Conservation (phyloP, 2,888 invertebrate species). For the Siphonodentalium dalli region DNA sequence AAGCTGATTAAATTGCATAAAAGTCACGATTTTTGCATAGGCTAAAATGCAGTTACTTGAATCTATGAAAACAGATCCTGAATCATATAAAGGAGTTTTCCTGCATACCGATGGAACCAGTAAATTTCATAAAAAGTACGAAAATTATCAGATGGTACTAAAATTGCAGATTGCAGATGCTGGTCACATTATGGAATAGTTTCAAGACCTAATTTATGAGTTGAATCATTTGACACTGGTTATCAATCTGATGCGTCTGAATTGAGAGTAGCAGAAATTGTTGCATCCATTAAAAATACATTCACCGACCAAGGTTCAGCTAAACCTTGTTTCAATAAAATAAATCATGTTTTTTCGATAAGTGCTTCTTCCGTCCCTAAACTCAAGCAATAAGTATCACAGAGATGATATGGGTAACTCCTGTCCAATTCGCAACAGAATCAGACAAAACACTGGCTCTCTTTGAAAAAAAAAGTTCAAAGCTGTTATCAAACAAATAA, state of each 20-base stretch:
- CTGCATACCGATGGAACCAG: constrained; percentile 17
- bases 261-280: neutral
- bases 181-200: neutral
- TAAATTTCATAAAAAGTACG: constrained; percentile 17
- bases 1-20: neutral
- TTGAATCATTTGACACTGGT: neutral
- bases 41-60: constrained; percentile 14
- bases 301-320: constrained; percentile 15
- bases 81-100: constrained; percentile 1
- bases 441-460: constrained; percentile 8
- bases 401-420: neutral
- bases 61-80: neutral
- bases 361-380: neutral
- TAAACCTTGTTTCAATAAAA: constrained; percentile 7
- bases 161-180: neutral
- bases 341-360: neutral
- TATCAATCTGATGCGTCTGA: neutral
- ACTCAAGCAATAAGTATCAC: neutral
- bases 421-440: constrained; percentile 16
- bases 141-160: constrained; percentile 9
- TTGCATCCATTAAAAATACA: constrained; percentile 6
- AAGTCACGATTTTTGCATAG: neutral
- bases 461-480: no score
- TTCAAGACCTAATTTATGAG: neutral
- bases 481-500: no score